Evolutionary conservation across 2,797 vertebrate genomes (phyloP).

Genomic region (Crocidura indochinensis): DNA sequence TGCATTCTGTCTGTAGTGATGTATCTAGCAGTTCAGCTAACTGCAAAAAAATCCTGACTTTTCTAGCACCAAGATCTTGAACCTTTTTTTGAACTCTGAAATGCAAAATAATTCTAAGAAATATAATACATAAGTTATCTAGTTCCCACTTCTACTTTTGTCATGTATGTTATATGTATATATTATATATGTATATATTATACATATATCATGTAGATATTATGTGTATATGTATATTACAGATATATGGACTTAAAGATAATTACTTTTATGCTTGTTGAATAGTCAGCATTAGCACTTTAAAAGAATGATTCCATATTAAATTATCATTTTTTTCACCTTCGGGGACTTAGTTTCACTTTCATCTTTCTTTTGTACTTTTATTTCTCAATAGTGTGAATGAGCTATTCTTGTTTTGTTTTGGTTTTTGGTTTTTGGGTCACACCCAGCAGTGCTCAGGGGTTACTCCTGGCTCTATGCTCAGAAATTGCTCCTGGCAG

Average conservation of each 20-base stretch:
- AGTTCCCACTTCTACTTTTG: not conserved
- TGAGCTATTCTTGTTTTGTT: not conserved
- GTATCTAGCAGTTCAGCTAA: not conserved
- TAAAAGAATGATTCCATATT: not conserved
- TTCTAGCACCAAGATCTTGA: constrained; percentile 20
- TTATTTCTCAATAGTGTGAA: not conserved
- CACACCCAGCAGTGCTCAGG: no score
- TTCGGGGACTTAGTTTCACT: not conserved
- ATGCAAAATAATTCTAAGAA: not conserved
- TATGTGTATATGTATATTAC: no score
- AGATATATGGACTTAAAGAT: not conserved
- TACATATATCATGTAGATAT: not conserved
- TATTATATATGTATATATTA: not conserved
- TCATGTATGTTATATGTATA: not conserved
- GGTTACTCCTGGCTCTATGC: no score
- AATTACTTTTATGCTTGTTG: not conserved
- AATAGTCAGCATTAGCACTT: constrained; percentile 23
- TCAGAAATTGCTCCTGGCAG: no score
- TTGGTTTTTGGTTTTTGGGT: no score
- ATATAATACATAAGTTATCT: not conserved
- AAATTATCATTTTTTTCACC: not conserved
- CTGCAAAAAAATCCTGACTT: not conserved
- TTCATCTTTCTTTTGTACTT: not conserved
- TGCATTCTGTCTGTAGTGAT: not conserved
- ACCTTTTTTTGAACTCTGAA: constrained; percentile 15